phyloP scores from a whole-genome alignment of 2,888 invertebrate species.

The Aphrophora alni region DNA sequence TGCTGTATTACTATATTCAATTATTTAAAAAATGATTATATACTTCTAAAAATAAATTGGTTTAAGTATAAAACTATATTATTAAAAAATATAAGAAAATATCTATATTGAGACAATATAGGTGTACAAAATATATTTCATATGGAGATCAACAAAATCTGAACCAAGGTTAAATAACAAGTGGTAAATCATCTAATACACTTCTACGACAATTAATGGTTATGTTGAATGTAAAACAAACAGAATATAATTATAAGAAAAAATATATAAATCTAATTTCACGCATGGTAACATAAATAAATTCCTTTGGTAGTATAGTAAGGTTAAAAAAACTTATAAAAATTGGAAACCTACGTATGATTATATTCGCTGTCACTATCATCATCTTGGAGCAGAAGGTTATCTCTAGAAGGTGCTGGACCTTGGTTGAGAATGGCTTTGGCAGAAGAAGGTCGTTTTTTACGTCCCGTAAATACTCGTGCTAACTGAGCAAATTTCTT shows the following conservation, averaged over 20 bases:
- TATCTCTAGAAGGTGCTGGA: slow-evolving; percentile 49
- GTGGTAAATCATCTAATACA: too few species aligned
- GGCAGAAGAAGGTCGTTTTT: slow-evolving; percentile 56
- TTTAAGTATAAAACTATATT: not conserved
- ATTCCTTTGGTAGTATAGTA: not conserved
- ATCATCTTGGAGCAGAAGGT: slow-evolving; percentile 49
- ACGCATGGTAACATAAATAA: not conserved
- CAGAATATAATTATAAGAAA: too few species aligned
- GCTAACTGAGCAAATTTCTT: slow-evolving; percentile 83
- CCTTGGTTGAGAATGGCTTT: slow-evolving; percentile 48
- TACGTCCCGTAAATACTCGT: slow-evolving; percentile 73
- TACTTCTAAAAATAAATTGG: not conserved
- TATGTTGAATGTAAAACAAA: too few species aligned
- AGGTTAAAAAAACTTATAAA: not conserved
- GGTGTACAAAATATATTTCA: not conserved
- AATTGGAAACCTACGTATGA: not conserved
- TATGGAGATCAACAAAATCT: not conserved
- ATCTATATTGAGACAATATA: not conserved
- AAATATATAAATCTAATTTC: too few species aligned
- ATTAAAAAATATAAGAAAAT: not conserved
- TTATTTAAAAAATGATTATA: not conserved
- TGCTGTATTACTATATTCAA: not conserved
- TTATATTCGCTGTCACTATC: slow-evolving; percentile 37
- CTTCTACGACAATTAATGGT: too few species aligned
- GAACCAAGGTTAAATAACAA: not conserved